These are phyloP conservation scores for Alexandromys fortis DNA, from an alignment of 2,113 vertebrate genomes.

Conservation along the genomic window DNA sequence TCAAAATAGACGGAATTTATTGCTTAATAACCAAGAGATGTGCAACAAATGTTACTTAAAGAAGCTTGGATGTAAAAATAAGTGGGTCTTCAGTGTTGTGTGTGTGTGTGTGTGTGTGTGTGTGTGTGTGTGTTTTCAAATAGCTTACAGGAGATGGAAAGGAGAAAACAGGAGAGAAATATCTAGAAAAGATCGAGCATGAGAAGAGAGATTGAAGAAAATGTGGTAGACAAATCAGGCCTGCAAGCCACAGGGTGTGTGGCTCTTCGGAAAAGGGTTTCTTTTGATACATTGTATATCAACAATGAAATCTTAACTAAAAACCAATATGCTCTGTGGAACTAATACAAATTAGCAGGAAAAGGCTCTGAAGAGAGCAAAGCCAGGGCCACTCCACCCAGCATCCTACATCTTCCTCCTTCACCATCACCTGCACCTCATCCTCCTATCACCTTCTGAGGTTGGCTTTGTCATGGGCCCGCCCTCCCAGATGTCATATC, in stretches of 20 bases:
- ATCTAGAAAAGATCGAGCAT: not conserved
- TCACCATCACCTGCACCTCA: fast-evolving
- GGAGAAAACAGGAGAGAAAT: not conserved
- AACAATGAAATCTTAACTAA: not conserved
- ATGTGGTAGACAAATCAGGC: not conserved
- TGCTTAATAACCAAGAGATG: not conserved
- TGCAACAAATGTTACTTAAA: not conserved
- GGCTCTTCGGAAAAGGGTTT: not conserved
- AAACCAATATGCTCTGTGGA: not conserved
- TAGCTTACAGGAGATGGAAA: not conserved
- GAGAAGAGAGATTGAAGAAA: not conserved
- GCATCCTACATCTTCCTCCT: not conserved
- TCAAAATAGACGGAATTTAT: conserved; percentile 48
- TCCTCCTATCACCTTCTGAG: not conserved
- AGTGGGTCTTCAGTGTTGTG: not conserved
- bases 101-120: too few species aligned
- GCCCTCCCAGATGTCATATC: not conserved
- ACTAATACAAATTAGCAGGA: not conserved
- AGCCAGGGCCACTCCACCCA: not conserved
- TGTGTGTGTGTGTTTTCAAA: too few species aligned
- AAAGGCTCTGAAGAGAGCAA: not conserved
- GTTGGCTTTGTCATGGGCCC: not conserved
- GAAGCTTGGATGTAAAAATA: not conserved
- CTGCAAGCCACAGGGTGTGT: not conserved
- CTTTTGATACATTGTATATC: not conserved